Base-by-base conservation (phyloP, 1,140 invertebrate genomes). In the Tribolium castaneum region DNA sequence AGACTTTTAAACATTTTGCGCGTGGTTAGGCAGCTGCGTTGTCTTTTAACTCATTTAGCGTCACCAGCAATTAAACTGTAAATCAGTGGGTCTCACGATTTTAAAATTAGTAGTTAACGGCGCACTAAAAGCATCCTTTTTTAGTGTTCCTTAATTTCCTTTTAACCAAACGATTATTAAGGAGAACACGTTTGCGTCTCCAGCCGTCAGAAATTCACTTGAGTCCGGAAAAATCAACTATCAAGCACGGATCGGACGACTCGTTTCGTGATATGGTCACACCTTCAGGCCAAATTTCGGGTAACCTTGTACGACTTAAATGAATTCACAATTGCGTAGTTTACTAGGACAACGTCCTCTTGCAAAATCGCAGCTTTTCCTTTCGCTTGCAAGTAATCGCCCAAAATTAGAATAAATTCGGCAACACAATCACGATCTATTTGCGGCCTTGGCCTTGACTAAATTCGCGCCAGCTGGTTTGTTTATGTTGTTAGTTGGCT, bases 391-490 rank as follows among this genome's bases (percentile, higher is more conserved):
- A 50, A 51, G 70, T 73, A 73, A 73, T 73, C 49, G 71, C 49
- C 25, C 22, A 52, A 73, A 73, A 73, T 73, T 73, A 52, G 71
- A 73, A 73, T 73, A 73, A 73, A 51, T 72, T 72, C 16, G 52
- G 52, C 71, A 73, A 52, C 51, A 51, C 71, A 73, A 73, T 54
- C 45, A 73, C 52, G 49, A 73, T 73, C 71, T 73, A 52, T 73
- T 73, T 73, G 71, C 74, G 74, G 34, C 74, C 74, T 76, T 76
- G 74, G 74, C 74, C 74, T 76, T 76, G 74, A 30, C 74, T 62
- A 76, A 76, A 76, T 76, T 76, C 35, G 74, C 54, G 56, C 39
- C 74, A 76, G 74, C 74, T 76, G 74, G 54, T 76, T 76, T 76
- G 54, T 59, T 73, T 52, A 73, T 54, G 52, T 66, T 59, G 59